Base-by-base conservation (phyloP, 1,140 invertebrate species). In the Sinonovacula constricta region DNA sequence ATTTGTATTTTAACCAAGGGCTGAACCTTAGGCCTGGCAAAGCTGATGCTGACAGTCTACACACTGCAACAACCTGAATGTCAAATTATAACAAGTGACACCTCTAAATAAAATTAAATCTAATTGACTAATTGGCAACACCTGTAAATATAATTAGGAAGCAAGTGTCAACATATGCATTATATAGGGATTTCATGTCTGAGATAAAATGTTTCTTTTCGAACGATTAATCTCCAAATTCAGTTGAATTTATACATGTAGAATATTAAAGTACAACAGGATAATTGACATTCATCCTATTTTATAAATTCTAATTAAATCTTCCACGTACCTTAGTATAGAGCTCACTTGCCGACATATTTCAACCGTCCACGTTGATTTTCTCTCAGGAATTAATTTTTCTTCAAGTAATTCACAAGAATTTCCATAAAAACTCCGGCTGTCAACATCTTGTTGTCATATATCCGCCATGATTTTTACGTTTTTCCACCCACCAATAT, bases 401-500 rank as follows among this genome's bases (percentile, higher is more conserved):
- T 15, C 10, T 12, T 3, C 3, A 59, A 59, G n/a, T 39, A 30
- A n/a, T 24, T 34, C 36, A 18, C 10, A 30, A 18, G 15, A 3
- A 39, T 24, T 0, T 26, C 18, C 4, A 39, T 14, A 34, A 56
- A 36, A 59, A 59, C 15, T 28, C 31, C 34, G 33, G 18, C 59
- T 59, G 34, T 12, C 56, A 10, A 34, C 14, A n/a, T n/a, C 45
- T 51, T 70, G 54, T 59, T 70, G 51, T 26, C 56, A 39, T n/a
- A 26, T 5, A 10, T 57, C 53, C 68, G 68, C 68, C 68, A 70
- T 70, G 68, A 70, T 70, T 39, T n/a, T 56, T 12, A 70, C 53
- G 34, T n/a, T 59, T 45, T n/a, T 36, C 68, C 68, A 56, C 68
- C 68, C 68, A 70, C 68, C 68, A n/a, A 36, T 70, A 22, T 49